Evolutionary conservation across 2,888 invertebrate genomes (phyloP).

Genomic region (Eremobia ochroleuca): DNA sequence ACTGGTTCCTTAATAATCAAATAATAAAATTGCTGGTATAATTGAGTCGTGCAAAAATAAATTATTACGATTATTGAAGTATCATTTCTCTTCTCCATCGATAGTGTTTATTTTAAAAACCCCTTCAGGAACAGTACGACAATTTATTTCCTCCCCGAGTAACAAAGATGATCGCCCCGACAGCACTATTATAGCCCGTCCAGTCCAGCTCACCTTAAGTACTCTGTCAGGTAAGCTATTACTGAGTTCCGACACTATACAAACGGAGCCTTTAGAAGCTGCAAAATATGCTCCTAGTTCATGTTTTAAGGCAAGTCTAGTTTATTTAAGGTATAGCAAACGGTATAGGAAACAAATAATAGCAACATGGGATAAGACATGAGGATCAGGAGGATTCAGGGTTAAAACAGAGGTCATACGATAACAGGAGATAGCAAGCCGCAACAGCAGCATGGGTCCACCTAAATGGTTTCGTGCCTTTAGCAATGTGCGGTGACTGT

Average conservation of each 20-base stretch:
- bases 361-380: background rate
- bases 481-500: background rate
- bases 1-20: background rate
- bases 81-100: background rate
- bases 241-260: constrained; percentile 2
- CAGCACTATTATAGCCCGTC: constrained; percentile 24
- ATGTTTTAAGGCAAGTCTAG: background rate
- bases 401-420: background rate
- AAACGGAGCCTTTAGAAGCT: background rate
- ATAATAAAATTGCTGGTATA: background rate
- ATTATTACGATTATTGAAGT: too few species aligned
- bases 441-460: background rate
- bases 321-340: background rate
- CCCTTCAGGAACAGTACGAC: background rate
- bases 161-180: background rate
- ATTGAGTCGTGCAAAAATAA: background rate
- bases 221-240: constrained; percentile 35
- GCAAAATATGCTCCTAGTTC: constrained; percentile 13
- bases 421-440: background rate
- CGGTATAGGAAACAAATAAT: background rate
- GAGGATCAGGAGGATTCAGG: too few species aligned
- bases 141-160: background rate
- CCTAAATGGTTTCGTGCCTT: too few species aligned
- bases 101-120: constrained; percentile 6
- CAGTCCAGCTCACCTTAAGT: constrained; percentile 10